These are phyloP conservation scores for Ischnura elegans DNA, from an alignment of 2,888 invertebrate genomes.

Conservation along the genomic window DNA sequence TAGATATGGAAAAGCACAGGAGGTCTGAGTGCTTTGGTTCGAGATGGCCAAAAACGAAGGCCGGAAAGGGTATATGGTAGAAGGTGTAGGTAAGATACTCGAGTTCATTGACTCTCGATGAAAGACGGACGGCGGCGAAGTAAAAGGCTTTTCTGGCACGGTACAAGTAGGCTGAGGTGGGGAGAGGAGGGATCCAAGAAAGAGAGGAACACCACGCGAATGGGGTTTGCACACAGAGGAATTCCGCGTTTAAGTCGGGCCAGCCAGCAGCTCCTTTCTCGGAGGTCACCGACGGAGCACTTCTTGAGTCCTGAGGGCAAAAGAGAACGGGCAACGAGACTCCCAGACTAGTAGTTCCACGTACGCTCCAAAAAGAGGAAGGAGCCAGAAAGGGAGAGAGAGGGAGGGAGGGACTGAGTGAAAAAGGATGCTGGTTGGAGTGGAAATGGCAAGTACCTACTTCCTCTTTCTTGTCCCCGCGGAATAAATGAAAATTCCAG, in stretches of 20 bases:
- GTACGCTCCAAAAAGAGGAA: constrained; percentile 29
- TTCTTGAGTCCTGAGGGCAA: constrained; percentile 27
- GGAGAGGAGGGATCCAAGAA: neutral
- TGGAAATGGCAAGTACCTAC: neutral
- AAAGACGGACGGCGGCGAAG: constrained; percentile 2
- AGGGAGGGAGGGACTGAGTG: neutral
- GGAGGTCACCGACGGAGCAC: constrained; percentile 46
- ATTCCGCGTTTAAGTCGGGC: constrained; percentile 58
- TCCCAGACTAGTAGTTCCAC: constrained; percentile 32
- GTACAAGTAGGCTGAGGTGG: neutral
- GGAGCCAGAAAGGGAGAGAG: neutral
- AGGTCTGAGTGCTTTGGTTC: neutral
- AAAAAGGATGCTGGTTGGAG: constrained; percentile 21
- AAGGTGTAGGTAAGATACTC: neutral
- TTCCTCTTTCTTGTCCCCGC: neutral
- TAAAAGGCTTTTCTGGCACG: neutral
- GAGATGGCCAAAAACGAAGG: neutral
- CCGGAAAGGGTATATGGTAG: neutral
- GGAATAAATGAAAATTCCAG: constrained; percentile 63
- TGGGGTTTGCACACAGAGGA: constrained; percentile 8
- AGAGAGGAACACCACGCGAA: neutral
- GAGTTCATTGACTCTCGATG: neutral
- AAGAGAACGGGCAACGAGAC: neutral
- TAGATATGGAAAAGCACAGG: neutral
- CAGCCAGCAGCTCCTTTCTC: constrained; percentile 50